A percentile compares a stretch with the other conserved stretches of the same genome.
Evolutionary conservation across 1,140 invertebrate species (phyloP).

Genomic region (Galleria mellonella): DNA sequence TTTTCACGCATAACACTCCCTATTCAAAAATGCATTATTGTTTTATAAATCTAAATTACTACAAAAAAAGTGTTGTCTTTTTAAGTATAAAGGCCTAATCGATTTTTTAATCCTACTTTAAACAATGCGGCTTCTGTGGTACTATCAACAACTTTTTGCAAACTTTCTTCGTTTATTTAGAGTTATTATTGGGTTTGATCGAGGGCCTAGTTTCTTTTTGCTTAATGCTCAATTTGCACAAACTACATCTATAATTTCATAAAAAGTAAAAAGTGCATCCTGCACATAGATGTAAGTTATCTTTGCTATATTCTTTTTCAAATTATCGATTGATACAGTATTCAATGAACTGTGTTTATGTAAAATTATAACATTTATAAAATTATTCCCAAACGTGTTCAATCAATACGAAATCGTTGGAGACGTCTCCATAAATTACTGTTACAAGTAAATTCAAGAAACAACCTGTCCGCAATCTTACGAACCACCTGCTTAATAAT

Average conservation of each 20-base stretch:
- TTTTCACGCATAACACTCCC: too few relatives aligned
- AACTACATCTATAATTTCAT: not conserved
- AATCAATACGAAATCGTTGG: not conserved
- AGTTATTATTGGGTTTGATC: slow-evolving; percentile 11
- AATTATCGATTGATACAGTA: too few relatives aligned
- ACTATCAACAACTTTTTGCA: slow-evolving; percentile 28
- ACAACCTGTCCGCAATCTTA: slow-evolving; percentile 16
- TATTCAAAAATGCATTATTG: too few relatives aligned
- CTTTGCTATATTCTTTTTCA: too few relatives aligned
- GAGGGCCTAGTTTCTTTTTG: slow-evolving; percentile 9
- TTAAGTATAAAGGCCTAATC: too few relatives aligned
- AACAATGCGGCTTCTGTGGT: slow-evolving; percentile 27
- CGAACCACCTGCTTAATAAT: slow-evolving; percentile 15
- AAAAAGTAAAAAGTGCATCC: not conserved
- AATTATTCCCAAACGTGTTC: not conserved
- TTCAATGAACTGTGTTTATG: not conserved
- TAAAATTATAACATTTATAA: not conserved
- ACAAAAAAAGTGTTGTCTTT: too few relatives aligned
- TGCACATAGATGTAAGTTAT: too few relatives aligned
- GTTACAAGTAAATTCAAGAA: slow-evolving; percentile 1
- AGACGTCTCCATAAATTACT: not conserved
- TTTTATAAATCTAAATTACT: too few relatives aligned
- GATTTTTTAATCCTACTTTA: slow-evolving; percentile 9
- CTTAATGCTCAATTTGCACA: not conserved
- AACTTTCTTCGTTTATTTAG: slow-evolving; percentile 29